phyloP scores from a whole-genome alignment of 2,888 invertebrate species.

The Agrochola circellaris region DNA sequence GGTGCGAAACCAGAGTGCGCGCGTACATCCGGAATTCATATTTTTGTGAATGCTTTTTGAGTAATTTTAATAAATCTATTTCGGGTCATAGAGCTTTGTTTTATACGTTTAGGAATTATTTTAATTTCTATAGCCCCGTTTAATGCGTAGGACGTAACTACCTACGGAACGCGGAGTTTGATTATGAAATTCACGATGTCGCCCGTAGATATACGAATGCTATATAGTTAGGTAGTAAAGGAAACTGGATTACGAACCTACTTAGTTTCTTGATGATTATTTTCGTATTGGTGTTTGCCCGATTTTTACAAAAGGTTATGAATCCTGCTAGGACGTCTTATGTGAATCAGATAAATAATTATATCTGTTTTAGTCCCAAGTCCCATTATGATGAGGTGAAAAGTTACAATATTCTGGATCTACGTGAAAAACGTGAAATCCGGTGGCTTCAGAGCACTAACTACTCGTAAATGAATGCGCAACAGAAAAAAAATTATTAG shows the following conservation, averaged over 20 bases:
- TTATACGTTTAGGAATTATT: constrained; percentile 30
- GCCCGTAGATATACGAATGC: not conserved
- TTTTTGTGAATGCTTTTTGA: constrained; percentile 71
- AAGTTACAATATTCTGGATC: not conserved
- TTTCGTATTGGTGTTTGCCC: not conserved
- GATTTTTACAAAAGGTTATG: not conserved
- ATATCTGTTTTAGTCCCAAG: not conserved
- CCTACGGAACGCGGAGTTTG: not conserved
- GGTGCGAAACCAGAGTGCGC: constrained; percentile 83
- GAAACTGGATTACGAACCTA: not conserved
- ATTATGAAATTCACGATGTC: not conserved
- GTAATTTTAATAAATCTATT: constrained; percentile 63
- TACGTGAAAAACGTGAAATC: not conserved
- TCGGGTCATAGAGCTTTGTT: constrained; percentile 50
- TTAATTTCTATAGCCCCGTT: constrained; percentile 12
- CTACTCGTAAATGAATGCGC: no score
- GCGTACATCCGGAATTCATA: constrained; percentile 83
- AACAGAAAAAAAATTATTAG: not conserved
- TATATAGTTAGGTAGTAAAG: not conserved
- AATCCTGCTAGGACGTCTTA: not conserved
- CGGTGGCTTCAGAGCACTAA: not conserved
- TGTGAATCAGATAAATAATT: not conserved
- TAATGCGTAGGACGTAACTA: not conserved
- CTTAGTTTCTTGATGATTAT: not conserved
- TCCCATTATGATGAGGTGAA: not conserved